These are phyloP conservation scores for Brachyrhaphis roseni DNA, from an alignment of 2,797 vertebrate species.

Conservation along the genomic window DNA sequence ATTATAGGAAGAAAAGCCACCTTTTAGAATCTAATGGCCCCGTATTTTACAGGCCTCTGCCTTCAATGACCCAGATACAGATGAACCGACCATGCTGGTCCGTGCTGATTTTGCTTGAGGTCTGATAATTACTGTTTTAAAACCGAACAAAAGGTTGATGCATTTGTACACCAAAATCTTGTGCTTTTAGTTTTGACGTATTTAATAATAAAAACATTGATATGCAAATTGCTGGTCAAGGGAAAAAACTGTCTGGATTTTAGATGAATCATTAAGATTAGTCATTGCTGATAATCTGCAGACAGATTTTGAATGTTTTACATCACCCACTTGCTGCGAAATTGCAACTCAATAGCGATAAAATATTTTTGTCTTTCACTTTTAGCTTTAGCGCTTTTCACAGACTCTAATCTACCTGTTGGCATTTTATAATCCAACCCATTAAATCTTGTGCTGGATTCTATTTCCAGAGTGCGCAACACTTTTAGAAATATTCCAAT, in stretches of 20 bases:
- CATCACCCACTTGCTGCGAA: background rate
- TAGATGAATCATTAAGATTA: background rate
- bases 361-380: constrained; percentile 29
- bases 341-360: constrained; percentile 22
- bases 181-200: background rate
- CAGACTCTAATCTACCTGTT: constrained; percentile 56
- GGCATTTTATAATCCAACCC: constrained; percentile 53
- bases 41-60: background rate
- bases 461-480: constrained; percentile 7
- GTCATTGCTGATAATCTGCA: background rate
- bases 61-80: background rate
- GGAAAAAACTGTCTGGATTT: background rate
- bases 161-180: background rate
- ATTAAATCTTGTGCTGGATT: constrained; percentile 53
- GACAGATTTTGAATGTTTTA: background rate
- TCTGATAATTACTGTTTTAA: background rate
- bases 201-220: background rate
- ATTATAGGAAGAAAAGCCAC: background rate
- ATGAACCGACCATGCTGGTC: background rate
- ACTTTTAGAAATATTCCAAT: constrained; percentile 29
- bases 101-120: background rate
- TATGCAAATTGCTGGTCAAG: background rate
- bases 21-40: background rate
- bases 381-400: constrained; percentile 26
- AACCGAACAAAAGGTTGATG: background rate